Evolutionary conservation across 2,797 vertebrate genomes (phyloP).

Genomic region (Chelonia mydas): DNA sequence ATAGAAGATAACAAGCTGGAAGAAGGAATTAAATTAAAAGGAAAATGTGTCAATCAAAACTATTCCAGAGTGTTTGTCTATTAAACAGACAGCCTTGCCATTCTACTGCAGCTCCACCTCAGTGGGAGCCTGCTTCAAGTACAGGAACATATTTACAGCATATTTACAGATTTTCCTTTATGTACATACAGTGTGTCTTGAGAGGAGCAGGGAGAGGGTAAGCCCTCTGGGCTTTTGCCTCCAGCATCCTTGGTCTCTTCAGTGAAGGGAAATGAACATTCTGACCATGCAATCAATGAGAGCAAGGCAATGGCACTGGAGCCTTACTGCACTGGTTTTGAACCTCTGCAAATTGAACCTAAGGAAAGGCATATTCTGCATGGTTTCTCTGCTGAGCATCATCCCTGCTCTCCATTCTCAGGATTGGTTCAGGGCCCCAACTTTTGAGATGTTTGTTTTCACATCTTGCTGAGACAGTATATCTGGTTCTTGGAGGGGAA

Average conservation of each 20-base stretch:
- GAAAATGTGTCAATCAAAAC: neutral
- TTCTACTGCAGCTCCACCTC: neutral
- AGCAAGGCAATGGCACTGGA: neutral
- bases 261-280: neutral
- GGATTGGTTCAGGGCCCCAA: neutral
- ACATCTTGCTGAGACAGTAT: neutral
- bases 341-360: neutral
- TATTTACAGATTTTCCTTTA: neutral
- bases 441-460: neutral
- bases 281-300: neutral
- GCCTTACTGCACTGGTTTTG: fast-evolving
- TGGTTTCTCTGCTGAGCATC: neutral
- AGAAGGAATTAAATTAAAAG: neutral
- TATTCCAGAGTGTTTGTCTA: neutral
- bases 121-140: neutral
- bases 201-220: neutral
- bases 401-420: neutral
- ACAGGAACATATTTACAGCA: neutral
- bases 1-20: neutral
- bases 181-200: neutral
- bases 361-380: neutral
- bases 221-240: neutral
- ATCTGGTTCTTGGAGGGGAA: neutral
- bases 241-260: neutral
- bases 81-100: no score